These are phyloP conservation scores for Telenomus remus DNA, from an alignment of 1,140 invertebrate genomes.

Conservation along the genomic window DNA sequence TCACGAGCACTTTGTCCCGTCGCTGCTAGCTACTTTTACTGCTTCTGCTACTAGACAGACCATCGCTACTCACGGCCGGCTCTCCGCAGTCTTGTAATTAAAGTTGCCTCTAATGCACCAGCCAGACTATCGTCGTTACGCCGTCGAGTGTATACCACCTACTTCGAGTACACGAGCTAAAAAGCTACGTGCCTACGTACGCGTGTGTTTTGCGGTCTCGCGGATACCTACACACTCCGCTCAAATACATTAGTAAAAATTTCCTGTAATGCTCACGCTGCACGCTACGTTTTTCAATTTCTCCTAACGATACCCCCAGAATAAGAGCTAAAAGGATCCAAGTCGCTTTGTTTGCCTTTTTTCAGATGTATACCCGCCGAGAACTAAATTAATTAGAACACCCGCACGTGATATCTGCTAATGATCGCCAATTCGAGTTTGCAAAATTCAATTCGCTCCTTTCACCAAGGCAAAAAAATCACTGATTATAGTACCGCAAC, in stretches of 20 bases:
- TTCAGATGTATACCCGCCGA: slow-evolving; percentile 12
- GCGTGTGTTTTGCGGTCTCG: slow-evolving; percentile 46
- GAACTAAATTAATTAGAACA: slow-evolving; percentile 25
- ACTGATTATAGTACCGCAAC: too few species aligned
- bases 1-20: slow-evolving; percentile 58
- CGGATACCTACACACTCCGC: slow-evolving; percentile 27
- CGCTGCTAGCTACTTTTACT: slow-evolving; percentile 52
- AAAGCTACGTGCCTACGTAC: slow-evolving; percentile 52
- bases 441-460: background rate
- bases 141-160: slow-evolving; percentile 41
- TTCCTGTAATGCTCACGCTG: slow-evolving; percentile 20
- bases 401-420: slow-evolving; percentile 19
- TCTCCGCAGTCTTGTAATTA: slow-evolving; percentile 64
- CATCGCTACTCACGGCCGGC: slow-evolving; percentile 43
- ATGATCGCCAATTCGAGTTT: slow-evolving; percentile 6
- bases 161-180: slow-evolving; percentile 42
- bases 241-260: slow-evolving; percentile 50
- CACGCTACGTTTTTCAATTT: slow-evolving; percentile 46
- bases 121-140: slow-evolving; percentile 61
- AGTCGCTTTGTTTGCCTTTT: slow-evolving; percentile 40
- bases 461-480: too few species aligned
- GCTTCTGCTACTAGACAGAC: slow-evolving; percentile 44
- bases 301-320: slow-evolving; percentile 20
- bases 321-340: slow-evolving; percentile 25
- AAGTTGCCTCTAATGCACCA: slow-evolving; percentile 65